phyloP scores from a whole-genome alignment of 2,797 vertebrate genomes.

The Enteromius mattozi region DNA sequence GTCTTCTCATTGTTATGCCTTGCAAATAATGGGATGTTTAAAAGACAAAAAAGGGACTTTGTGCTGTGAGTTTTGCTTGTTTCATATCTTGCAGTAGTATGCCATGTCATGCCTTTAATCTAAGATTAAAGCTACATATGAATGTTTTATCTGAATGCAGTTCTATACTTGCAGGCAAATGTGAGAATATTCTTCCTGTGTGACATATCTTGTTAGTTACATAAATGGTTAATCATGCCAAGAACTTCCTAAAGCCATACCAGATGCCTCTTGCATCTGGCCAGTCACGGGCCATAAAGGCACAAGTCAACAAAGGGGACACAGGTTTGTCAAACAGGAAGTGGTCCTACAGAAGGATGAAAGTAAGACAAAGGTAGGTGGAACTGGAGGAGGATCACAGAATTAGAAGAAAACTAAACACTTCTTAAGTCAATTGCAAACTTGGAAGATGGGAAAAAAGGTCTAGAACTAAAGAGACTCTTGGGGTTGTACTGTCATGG shows the following conservation, averaged over 20 bases:
- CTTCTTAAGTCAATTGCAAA: not conserved
- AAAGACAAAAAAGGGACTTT: not conserved
- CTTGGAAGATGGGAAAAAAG: not conserved
- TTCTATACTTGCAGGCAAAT: not conserved
- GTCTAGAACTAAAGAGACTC: not conserved
- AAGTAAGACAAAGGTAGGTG: constrained; percentile 58
- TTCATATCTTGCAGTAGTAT: not conserved
- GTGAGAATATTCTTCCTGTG: not conserved
- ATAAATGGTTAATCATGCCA: constrained; percentile 1
- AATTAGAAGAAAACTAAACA: not conserved
- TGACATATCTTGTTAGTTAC: not conserved
- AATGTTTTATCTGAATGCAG: not conserved
- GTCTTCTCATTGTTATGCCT: constrained; percentile 96
- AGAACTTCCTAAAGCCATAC: constrained; percentile 71
- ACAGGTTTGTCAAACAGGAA: constrained; percentile 95
- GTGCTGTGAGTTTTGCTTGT: not conserved
- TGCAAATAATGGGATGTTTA: constrained; percentile 46
- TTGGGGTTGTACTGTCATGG: not conserved
- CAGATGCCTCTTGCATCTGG: constrained; percentile 92
- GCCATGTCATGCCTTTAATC: not conserved
- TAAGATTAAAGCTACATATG: not conserved
- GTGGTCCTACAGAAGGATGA: constrained; percentile 82
- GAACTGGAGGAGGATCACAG: not conserved
- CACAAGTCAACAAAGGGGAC: constrained; percentile 88
- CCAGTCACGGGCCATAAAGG: constrained; percentile 94